Evolutionary conservation across 2,113 vertebrate species (phyloP).

Genomic region (Rana temporaria): DNA sequence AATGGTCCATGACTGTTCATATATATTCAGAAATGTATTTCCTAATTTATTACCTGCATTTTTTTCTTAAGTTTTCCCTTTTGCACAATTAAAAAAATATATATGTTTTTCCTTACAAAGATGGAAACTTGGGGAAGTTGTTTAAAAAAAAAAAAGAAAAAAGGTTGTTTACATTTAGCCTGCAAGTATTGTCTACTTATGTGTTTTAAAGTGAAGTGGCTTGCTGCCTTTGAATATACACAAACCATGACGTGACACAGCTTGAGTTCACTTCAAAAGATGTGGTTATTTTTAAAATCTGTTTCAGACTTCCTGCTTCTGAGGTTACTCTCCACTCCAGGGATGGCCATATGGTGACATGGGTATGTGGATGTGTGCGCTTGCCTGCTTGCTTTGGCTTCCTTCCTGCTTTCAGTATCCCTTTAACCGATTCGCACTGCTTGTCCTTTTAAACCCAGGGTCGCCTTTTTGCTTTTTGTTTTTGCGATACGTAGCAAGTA

Average conservation of each 20-base stretch:
- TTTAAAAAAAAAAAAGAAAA: too few relatives aligned
- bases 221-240: constrained; percentile 57
- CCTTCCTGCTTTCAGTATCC: background rate
- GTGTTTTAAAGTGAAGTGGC: background rate
- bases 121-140: too few relatives aligned
- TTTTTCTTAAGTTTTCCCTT: too few relatives aligned
- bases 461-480: constrained; percentile 1
- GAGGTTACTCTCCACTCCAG: constrained; percentile 68
- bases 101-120: too few relatives aligned
- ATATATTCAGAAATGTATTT: too few relatives aligned
- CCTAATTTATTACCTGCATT: too few relatives aligned
- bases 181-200: too few relatives aligned
- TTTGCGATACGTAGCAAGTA: background rate
- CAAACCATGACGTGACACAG: constrained; percentile 18
- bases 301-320: constrained; percentile 72
- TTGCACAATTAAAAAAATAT: too few relatives aligned
- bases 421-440: background rate
- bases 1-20: too few relatives aligned
- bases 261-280: constrained; percentile 39
- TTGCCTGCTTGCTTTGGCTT: constrained; percentile 18
- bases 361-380: constrained; percentile 44
- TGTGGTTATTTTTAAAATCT: constrained; percentile 48
- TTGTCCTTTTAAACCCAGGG: constrained; percentile 1
- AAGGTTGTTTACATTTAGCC: too few relatives aligned
- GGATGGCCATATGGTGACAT: constrained; percentile 24